Base-by-base conservation (phyloP, 2,888 invertebrate species). In the Brachylomia viminalis region DNA sequence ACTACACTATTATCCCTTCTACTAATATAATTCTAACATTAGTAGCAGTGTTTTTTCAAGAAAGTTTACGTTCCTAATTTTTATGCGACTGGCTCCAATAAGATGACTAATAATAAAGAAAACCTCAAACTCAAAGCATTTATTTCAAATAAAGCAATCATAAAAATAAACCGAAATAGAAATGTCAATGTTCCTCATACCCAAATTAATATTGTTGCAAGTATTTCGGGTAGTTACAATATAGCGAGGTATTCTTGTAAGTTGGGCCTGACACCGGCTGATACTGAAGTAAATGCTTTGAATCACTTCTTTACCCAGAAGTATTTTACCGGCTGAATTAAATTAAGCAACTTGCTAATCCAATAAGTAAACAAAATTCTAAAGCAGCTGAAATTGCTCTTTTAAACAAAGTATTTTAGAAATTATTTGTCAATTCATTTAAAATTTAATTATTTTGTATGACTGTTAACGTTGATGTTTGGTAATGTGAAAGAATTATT, bases 241-340 rank as follows among this genome's bases (percentile, higher is more conserved):
- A 42, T 58, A 54, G 54, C 82, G 75, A 13, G 64, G 54, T 45
- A 75, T 78, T 72, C 69, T 82, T 70, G 65, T 71, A 79, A 79
- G 62, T 72, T 69, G 67, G 49, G 58, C 77, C 86, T 84, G 86
- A 84, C 82, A 86, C 86, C 8, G 86, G 0, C 81, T 87, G 86
- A 72, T 71, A 86, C 86, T 76, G 72, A 71, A 72, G 79, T 61
- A 47, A 56, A 59, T 5, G 56, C 7, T 62, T 58, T 15, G 70
- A 68, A 64, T 71, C 58, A 66, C 54, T 84, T 66, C 47, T 62
- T 75, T 71, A 58, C 62, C 49, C 17, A 72, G 45, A 80, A 87
- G 74, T 77, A 72, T 73, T 72, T 72, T 73, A 66, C 77, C 47
- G 7, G 20, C 30, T 33, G 33, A 62, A 56, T 47, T 58, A 66